Conservation (phyloP, 2,797 vertebrate species). For the Myiothlypis coronata region DNA sequence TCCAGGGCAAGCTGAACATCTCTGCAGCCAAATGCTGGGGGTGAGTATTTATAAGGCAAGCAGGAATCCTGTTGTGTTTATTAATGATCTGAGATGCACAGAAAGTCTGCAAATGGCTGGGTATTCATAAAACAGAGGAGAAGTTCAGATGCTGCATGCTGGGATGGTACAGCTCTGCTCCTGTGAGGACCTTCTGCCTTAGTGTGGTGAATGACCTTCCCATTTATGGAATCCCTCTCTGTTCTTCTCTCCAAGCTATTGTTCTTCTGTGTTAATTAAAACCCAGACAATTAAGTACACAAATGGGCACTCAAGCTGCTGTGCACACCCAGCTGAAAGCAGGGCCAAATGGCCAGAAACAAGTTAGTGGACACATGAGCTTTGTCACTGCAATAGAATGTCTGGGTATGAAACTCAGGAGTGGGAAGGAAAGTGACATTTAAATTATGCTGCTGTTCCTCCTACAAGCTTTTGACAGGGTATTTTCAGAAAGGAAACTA, state of each 20-base stretch:
- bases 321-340: neutral
- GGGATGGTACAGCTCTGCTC: neutral
- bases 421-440: conserved; percentile 44
- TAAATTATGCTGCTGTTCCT: conserved; percentile 50
- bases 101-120: neutral
- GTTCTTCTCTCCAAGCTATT: neutral
- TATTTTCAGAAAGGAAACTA: conserved; percentile 41
- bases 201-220: neutral
- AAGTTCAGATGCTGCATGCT: neutral
- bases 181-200: neutral
- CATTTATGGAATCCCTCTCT: neutral
- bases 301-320: neutral
- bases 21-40: neutral
- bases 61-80: neutral
- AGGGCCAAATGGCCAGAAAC: neutral
- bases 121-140: neutral
- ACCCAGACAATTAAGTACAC: neutral
- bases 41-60: neutral
- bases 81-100: neutral
- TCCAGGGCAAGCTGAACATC: neutral
- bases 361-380: neutral
- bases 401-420: neutral
- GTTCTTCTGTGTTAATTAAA: conserved; percentile 40
- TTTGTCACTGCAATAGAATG: neutral
- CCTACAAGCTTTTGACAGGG: conserved; percentile 9